Base-by-base conservation (phyloP, 2,888 invertebrate genomes). In the Exephanes ischioxanthus region DNA sequence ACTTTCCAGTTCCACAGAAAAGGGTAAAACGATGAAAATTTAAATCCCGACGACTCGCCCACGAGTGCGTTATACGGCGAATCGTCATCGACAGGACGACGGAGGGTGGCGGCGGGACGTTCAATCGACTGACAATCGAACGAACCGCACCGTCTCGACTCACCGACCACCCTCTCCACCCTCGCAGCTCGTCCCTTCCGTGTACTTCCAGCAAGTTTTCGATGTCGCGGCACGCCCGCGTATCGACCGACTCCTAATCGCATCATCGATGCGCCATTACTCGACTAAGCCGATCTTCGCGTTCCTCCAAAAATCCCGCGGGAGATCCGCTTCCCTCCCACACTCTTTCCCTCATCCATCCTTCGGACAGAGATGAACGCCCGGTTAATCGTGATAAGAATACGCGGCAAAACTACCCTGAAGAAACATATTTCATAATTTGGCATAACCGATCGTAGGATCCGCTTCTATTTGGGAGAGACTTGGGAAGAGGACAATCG, bases 181-280 rank as follows among this genome's bases (percentile, higher is more conserved):
- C 63, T 75, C 75, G 11, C 11, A 3, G 41, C n/a, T 75, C 63
- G 33, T 51, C 58, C 45, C 73, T 73, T 45, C 45, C 1, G 41
- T n/a, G 61, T 73, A n/a, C 41, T 73, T 22, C 14, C 61, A 45
- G 9, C 63, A 75, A 75, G 66, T 75, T 75, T 75, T 63, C 63
- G 45, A n/a, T 63, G 75, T 80, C 67, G 63, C 73, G 73, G 11
- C 53, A 53, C 66, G 55, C 30, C 55, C 80, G 33, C 19, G 41
- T 66, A 67, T 80, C 66, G 73, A 41, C 37, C 53, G 51, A 58
- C 37, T 33, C 51, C 66, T 80, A 73, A 80, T 75, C 75, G 75
- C 75, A 75, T 75, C 75, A 75, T 75, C 61, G 75, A 75, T 75
- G 75, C 63, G 51, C 75, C 75, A 75, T 75, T 75, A 66, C 51